A percentile compares a stretch with the other conserved stretches of the same genome.
These are phyloP conservation scores for Limnephilus rhombicus DNA, from an alignment of 2,888 invertebrate genomes.

Conservation along the genomic window DNA sequence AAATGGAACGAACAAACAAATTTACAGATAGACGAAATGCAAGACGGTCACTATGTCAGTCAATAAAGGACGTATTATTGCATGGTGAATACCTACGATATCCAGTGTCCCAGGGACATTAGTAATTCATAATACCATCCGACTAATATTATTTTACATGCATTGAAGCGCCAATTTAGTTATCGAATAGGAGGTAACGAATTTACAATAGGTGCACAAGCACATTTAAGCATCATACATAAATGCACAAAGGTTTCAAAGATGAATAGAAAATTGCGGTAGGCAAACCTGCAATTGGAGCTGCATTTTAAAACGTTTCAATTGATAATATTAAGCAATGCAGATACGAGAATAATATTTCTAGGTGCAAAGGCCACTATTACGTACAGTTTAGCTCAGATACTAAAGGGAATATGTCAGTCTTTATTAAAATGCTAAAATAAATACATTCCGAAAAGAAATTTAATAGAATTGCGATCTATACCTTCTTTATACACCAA, in stretches of 20 bases:
- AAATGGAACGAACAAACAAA: too few species aligned
- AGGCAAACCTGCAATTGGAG: neutral
- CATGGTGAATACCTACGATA: neutral
- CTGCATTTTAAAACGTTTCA: neutral
- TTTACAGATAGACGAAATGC: too few species aligned
- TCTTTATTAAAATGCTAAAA: too few species aligned
- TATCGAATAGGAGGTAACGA: neutral
- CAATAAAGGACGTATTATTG: neutral
- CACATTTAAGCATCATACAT: neutral
- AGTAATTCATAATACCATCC: neutral
- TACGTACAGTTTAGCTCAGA: neutral
- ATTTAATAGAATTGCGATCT: too few species aligned
- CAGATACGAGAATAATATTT: neutral
- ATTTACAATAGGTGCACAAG: neutral
- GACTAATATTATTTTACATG: neutral
- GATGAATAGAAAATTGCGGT: neutral
- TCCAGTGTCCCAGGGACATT: neutral
- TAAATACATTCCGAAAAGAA: too few species aligned
- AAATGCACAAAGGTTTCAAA: slow-evolving; percentile 1
- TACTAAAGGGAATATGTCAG: too few species aligned
- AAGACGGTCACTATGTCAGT: neutral
- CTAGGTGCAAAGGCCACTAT: neutral
- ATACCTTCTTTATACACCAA: too few species aligned
- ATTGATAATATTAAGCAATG: neutral
- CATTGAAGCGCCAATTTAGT: neutral